A percentile compares a stretch with the other conserved stretches of the same genome.
phyloP scores from a whole-genome alignment of 2,113 vertebrate genomes.

The Osmerus mordax region DNA sequence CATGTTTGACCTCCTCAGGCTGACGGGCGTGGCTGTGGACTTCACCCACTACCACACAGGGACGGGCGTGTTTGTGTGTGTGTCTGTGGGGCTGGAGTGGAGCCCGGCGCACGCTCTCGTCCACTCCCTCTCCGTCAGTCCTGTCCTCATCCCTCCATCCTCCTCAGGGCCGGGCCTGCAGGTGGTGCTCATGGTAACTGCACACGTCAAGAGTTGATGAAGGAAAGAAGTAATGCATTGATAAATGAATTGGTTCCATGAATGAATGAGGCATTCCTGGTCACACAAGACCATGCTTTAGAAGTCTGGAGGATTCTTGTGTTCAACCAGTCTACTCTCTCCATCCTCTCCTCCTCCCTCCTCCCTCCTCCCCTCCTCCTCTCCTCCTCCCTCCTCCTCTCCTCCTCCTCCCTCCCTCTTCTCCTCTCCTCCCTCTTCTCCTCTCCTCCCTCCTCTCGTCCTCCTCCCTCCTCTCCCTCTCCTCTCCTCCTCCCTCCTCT shows the following conservation, averaged over 20 bases:
- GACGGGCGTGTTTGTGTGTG: conserved; percentile 64
- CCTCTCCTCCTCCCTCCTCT: too few relatives aligned
- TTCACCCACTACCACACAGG: conserved; percentile 74
- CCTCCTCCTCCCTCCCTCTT: background rate
- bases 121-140: conserved; percentile 57
- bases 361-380: too few relatives aligned
- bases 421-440: too few relatives aligned
- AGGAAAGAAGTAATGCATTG: too few relatives aligned
- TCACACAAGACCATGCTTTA: too few relatives aligned
- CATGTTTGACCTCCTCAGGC: conserved; percentile 42
- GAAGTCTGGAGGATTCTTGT: too few relatives aligned
- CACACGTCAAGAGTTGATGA: background rate
- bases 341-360: too few relatives aligned
- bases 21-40: conserved; percentile 59
- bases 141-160: conserved; percentile 59
- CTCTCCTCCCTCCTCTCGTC: background rate
- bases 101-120: conserved; percentile 19
- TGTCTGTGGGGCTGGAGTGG: conserved; percentile 61
- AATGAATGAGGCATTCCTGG: too few relatives aligned
- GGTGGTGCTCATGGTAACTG: conserved; percentile 59
- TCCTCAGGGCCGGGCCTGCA: conserved; percentile 57
- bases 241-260: too few relatives aligned
- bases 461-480: conserved; percentile 12
- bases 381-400: background rate
- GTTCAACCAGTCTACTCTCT: too few relatives aligned